phyloP scores from a whole-genome alignment of 2,113 vertebrate genomes.

The Tetrax tetrax region DNA sequence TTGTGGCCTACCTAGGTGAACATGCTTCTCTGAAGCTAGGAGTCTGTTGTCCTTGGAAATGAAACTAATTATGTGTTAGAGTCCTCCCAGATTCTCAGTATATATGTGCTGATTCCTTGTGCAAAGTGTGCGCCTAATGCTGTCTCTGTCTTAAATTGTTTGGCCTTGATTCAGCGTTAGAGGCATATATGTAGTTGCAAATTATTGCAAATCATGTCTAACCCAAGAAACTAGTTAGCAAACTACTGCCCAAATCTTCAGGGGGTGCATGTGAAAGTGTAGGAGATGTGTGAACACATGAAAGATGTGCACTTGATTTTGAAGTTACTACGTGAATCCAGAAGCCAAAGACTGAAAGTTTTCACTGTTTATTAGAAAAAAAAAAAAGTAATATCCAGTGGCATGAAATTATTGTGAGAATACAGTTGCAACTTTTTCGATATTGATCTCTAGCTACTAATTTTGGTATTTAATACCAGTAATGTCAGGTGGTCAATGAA shows the following conservation, averaged over 20 bases:
- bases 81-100: background rate
- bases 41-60: background rate
- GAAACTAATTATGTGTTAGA: background rate
- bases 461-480: background rate
- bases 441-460: background rate
- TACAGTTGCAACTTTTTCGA: background rate
- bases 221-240: background rate
- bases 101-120: background rate
- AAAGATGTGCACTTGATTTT: background rate
- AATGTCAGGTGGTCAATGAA: background rate
- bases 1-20: background rate
- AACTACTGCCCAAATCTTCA: background rate
- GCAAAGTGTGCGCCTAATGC: background rate
- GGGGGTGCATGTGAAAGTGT: background rate
- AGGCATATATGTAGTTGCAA: background rate
- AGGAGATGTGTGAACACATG: background rate
- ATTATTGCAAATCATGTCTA: background rate
- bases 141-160: background rate
- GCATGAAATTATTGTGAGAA: background rate
- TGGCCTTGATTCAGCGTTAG: background rate
- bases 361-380: background rate
- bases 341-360: background rate
- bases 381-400: background rate
- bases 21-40: background rate
- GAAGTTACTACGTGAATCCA: background rate